Conservation (phyloP, 2,113 vertebrate species). For the Dromaius novaehollandiae region DNA sequence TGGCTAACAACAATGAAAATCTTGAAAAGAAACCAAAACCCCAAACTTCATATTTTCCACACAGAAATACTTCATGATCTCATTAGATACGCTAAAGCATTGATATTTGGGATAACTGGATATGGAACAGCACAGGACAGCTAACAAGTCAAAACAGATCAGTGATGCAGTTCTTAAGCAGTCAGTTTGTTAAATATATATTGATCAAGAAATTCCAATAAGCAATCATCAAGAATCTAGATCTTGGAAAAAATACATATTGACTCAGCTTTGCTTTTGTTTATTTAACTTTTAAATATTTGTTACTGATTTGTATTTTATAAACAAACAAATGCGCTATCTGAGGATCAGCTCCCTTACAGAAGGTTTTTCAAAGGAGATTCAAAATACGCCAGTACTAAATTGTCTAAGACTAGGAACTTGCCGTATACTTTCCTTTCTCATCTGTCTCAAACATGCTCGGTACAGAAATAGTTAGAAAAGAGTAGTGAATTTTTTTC, state of each 20-base stretch:
- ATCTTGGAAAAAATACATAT: not conserved
- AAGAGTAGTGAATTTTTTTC: not conserved
- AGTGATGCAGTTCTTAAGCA: not conserved
- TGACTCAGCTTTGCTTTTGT: not conserved
- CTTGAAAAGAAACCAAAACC: not conserved
- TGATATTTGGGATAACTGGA: too few species aligned
- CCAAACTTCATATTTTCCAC: not conserved
- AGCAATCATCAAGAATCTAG: not conserved
- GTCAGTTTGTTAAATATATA: not conserved
- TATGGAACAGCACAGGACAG: not conserved
- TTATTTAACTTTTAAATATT: not conserved
- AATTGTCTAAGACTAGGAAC: not conserved
- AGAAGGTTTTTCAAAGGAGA: not conserved
- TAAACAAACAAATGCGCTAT: not conserved
- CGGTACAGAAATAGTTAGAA: not conserved
- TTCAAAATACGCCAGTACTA: not conserved
- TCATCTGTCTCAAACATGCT: not conserved
- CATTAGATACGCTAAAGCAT: not conserved
- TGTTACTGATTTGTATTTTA: not conserved
- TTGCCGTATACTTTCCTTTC: not conserved
- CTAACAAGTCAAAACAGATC: not conserved
- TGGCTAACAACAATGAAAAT: not conserved
- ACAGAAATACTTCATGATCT: not conserved
- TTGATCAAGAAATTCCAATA: not conserved
- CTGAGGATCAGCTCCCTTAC: not conserved